Conservation (phyloP, 2,888 invertebrate species). For the Hofmannophila pseudospretella region DNA sequence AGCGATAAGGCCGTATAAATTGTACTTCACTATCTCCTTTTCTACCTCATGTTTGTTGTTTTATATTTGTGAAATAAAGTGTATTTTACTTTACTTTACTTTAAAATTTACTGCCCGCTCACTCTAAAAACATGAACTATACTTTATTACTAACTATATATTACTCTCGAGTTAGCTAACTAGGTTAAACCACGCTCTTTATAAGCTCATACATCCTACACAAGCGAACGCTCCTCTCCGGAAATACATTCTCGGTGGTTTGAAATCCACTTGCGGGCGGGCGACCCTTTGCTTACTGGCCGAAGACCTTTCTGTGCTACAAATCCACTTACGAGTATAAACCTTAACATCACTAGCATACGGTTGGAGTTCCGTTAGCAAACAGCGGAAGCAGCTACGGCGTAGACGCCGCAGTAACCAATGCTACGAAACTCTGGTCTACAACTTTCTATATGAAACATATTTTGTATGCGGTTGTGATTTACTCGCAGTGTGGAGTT, state of each 20-base stretch:
- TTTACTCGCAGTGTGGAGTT: background rate
- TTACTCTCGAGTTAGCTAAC: no score
- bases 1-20: no score
- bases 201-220: no score
- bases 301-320: background rate
- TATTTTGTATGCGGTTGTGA: background rate
- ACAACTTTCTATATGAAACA: background rate
- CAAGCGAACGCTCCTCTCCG: background rate
- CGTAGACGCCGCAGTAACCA: constrained; percentile 1
- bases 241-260: constrained; percentile 10
- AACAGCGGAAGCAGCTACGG: constrained; percentile 1
- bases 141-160: no score
- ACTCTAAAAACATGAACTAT: no score
- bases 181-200: no score
- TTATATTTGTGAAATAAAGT: no score
- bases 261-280: constrained; percentile 11
- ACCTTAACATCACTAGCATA: background rate
- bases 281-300: constrained; percentile 5
- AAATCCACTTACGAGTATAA: background rate
- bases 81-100: no score
- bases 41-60: no score
- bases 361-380: background rate
- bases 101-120: no score
- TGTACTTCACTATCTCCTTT: no score
- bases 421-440: constrained; percentile 2